A percentile compares a stretch with the other conserved stretches of the same genome.
Conservation (phyloP, 2,797 vertebrate genomes). For the Cichlasoma orientale region DNA sequence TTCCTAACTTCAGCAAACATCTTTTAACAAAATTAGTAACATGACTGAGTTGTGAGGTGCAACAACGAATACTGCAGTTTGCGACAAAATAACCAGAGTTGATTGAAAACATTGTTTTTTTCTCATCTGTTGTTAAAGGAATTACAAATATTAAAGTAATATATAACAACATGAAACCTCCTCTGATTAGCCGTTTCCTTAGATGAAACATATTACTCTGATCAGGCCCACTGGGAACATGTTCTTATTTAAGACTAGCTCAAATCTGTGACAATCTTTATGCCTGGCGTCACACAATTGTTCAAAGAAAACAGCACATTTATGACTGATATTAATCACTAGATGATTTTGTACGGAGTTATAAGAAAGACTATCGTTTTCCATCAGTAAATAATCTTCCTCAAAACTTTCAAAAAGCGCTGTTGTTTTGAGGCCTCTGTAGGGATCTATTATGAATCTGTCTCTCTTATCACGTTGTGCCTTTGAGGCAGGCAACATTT, state of each 20-base stretch:
- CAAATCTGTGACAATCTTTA: not conserved
- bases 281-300: not conserved
- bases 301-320: not conserved
- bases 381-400: not conserved
- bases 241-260: not conserved
- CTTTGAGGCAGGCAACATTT: constrained; percentile 9
- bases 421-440: constrained; percentile 1
- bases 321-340: constrained; percentile 7
- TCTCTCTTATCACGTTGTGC: constrained; percentile 39
- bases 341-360: not conserved
- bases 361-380: not conserved
- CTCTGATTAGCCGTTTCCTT: not conserved
- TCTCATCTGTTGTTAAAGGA: not conserved
- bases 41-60: not conserved
- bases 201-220: not conserved
- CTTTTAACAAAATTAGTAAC: not conserved
- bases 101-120: too few relatives aligned
- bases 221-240: not conserved
- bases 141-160: constrained; percentile 1
- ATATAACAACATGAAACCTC: not conserved
- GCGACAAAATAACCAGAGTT: too few relatives aligned
- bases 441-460: not conserved
- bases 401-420: constrained; percentile 9
- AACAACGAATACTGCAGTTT: not conserved
- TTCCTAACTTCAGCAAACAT: not conserved